These are phyloP conservation scores for Chitala chitala DNA, from an alignment of 2,113 vertebrate species.

Conservation along the genomic window DNA sequence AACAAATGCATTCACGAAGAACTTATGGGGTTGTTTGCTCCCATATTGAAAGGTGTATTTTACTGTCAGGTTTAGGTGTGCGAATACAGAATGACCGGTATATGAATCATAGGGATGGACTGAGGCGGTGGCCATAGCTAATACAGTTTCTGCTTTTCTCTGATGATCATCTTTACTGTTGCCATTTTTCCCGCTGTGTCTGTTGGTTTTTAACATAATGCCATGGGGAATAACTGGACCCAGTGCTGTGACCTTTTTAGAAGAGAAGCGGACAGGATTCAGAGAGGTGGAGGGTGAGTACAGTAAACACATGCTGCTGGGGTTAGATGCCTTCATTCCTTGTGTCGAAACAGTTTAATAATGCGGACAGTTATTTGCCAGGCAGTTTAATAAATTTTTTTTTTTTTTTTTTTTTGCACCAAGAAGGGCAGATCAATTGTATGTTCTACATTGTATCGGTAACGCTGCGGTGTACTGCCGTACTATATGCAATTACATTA, in stretches of 20 bases:
- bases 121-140: too few relatives aligned
- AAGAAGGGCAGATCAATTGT: neutral
- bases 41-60: too few relatives aligned
- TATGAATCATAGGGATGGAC: too few relatives aligned
- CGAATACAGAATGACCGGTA: too few relatives aligned
- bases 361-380: neutral
- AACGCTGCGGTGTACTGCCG: neutral
- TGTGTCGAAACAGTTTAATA: neutral
- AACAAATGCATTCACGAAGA: too few relatives aligned
- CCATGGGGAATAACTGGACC: slow-evolving; percentile 68
- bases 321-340: neutral
- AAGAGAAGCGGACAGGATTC: slow-evolving; percentile 59
- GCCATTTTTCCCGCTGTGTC: too few relatives aligned
- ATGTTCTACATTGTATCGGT: neutral
- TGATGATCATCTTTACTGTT: too few relatives aligned
- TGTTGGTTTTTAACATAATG: slow-evolving; percentile 53
- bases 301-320: neutral
- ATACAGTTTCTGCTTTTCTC: too few relatives aligned
- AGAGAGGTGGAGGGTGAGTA: slow-evolving; percentile 65
- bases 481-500: neutral
- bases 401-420: neutral
- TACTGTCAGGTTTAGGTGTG: too few relatives aligned
- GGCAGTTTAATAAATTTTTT: neutral
- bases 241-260: slow-evolving; percentile 56
- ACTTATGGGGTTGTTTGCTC: too few relatives aligned